Evolutionary conservation across 1,140 invertebrate genomes (phyloP), one percentile per base, ranked within the genome.

Genomic region (Drosophila busckii): DNA sequence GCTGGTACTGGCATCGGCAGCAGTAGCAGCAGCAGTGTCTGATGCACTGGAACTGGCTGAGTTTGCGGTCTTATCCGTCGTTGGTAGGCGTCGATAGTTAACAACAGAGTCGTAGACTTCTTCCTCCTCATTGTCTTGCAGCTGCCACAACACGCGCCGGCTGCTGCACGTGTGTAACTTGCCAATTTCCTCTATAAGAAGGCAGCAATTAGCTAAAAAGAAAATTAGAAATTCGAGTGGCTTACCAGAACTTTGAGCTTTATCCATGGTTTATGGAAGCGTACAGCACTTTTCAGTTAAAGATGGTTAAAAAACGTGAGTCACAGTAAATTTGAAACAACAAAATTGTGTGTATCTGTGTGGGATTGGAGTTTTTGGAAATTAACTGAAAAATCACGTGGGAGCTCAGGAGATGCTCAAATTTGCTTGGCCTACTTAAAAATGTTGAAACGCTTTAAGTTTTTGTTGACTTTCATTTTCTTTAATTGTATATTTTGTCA

Each of bases 131-230:
- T 46, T 23, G 9, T 53, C 35, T 25, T 5, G 29, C 3, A 55
- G 48, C 19, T 82, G 69, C 75, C 75, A 82, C 70, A 83, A 70
- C 15, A 83, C 75, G 10, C 70, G 60, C n/a, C 70, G 75, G 28
- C 61, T 75, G 49, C 52, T 56, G 29, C 53, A 56, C 7, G 76
- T 69, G 9, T 29, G 49, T 9, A 61, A 63, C 8, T 52, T 31
- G 1, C 4, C 26, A 50, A 65, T 48, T 29, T 31, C 53, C 2
- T 69, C 64, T n/a, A 54, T 67, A 22, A 12, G 4, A 19, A 17
- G 1, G n/a, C 8, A 5, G 10, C 20, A 29, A 29, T 49, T 9
- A 10, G 2, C 1, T 1, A 35, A 17, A 4, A 34, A 2, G 4
- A 2, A 44, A 5, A 37, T 15, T 1, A 0, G 8, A 13, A n/a